Base-by-base conservation (phyloP, 2,113 vertebrate species). In the Oncorhynchus gorbuscha region DNA sequence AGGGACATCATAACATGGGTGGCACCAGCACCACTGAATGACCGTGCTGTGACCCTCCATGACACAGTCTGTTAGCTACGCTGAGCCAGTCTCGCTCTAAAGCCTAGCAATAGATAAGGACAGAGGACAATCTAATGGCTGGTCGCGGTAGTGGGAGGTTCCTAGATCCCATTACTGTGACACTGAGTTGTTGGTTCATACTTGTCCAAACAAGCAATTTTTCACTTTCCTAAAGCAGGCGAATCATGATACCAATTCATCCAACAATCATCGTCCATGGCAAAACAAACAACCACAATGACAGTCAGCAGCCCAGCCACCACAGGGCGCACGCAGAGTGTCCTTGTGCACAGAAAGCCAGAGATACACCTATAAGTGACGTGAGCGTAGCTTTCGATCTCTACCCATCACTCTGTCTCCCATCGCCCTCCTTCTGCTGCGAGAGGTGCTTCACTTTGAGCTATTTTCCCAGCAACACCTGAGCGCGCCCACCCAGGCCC, bases 371-470 rank as follows among this genome's bases (percentile, higher is more conserved):
- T 77, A 75, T 84, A 84, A 84, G 76, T 86, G 84, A 85, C 71
- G 78, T 76, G 82, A 86, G 79, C 64, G 80, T 74, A 64, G 69
- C 1, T 35, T 20, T 28, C 72, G 8, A 13, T 74, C 58, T 73
- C 58, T 72, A 49, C 22, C 7, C 32, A 51, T 72, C 35, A 68
- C 69, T 69, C 67, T 49, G 30, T 48, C 61, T 71, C 83, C 83
- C 73, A 77, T 74, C 75, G 35, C 20, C 76, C 68, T 72, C 51
- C 61, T 75, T 75, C 64, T 74, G 76, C 74, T 76, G 83, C 75
- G 76, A 91, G 89, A 86, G 90, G 85, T 87, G 81, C 87, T 93
- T 87, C 78, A 86, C 89, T 75, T 69, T 61, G 84, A 89, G 81
- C 81, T 83, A 79, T 88, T 87, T 85, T 78, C 80, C 84, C 79